Base-by-base conservation (phyloP, 1,140 invertebrate species). In the Akabosia matsudoensis region DNA sequence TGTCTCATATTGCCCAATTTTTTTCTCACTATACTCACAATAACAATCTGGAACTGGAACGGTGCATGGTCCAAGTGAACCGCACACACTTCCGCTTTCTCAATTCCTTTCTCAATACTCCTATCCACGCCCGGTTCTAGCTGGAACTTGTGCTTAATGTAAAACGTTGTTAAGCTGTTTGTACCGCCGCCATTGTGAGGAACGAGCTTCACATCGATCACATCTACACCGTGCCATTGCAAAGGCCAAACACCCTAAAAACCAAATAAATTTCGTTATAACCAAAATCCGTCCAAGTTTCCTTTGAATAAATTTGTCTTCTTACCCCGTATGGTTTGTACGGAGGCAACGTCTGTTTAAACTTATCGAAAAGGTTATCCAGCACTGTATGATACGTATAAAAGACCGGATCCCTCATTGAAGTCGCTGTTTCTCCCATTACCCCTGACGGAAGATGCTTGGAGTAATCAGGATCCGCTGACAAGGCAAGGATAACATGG, bases 311-410 rank as follows among this genome's bases (percentile, higher is more conserved):
- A 56, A 56, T 56, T 16, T 64, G 56, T 64, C n/a, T 24, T n/a
- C 56, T 14, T 34, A 70, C 67, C 31, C 70, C 70, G 26, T 34
- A 24, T 34, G 37, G 33, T 72, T 37, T 34, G 37, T 72, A 72
- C n/a, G 70, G 70, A 26, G 33, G 31, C n/a, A 72, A 45, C 3
- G 33, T 72, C 45, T 37, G 33, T 45, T 72, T 72, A 45, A 72
- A 72, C 45, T 72, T 72, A 2, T 72, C 70, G 18, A 72, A 37
- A 16, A 72, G 33, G 70, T 72, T 45, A 26, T 72, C 70, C 3
- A 72, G 13, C 2, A 45, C 45, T 1, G 34, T 16, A 26, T 72
- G 70, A 45, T 72, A 72, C 1, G 70, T 37, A 26, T 37, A 72
- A 72, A 72, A 72, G 1, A 7, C 33, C 10, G 70, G 70, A 22